A percentile compares a stretch with the other conserved stretches of the same genome.
phyloP scores from a whole-genome alignment of 2,113 vertebrate genomes.

The Phodopus roborovskii region DNA sequence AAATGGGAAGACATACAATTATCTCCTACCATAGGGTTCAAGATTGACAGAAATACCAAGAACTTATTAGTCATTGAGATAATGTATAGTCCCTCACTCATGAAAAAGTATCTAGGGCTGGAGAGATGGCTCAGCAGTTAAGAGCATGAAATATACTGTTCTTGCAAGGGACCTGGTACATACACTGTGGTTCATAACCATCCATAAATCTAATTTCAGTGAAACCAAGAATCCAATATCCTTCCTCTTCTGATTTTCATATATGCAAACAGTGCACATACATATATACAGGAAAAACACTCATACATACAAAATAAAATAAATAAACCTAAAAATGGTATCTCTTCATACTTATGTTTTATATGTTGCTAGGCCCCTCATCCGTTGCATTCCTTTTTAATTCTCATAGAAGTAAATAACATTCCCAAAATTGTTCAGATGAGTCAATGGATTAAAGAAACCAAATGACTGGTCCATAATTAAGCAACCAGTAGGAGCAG shows the following conservation, averaged over 20 bases:
- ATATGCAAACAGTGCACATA: neutral
- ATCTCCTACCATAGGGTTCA: neutral
- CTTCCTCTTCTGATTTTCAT: neutral
- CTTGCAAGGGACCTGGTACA: neutral
- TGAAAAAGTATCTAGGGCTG: neutral
- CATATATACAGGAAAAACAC: neutral
- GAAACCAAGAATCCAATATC: neutral
- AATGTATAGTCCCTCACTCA: neutral
- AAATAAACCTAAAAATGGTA: neutral
- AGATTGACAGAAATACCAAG: neutral
- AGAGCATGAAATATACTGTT: neutral
- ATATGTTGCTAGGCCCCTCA: neutral
- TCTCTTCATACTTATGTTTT: neutral
- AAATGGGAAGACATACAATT: neutral
- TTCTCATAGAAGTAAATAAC: neutral
- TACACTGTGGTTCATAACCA: neutral
- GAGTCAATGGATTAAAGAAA: neutral
- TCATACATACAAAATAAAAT: neutral
- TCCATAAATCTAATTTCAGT: neutral
- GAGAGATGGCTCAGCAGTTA: neutral
- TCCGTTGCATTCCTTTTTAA: constrained; percentile 10
- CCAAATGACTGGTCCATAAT: neutral
- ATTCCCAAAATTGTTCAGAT: neutral
- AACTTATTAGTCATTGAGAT: neutral
- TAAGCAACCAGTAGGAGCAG: neutral